Percentiles rank a stretch among this genome's conserved stretches.
Evolutionary conservation across 2,888 invertebrate species (phyloP).

Genomic region (Amiota mariae): DNA sequence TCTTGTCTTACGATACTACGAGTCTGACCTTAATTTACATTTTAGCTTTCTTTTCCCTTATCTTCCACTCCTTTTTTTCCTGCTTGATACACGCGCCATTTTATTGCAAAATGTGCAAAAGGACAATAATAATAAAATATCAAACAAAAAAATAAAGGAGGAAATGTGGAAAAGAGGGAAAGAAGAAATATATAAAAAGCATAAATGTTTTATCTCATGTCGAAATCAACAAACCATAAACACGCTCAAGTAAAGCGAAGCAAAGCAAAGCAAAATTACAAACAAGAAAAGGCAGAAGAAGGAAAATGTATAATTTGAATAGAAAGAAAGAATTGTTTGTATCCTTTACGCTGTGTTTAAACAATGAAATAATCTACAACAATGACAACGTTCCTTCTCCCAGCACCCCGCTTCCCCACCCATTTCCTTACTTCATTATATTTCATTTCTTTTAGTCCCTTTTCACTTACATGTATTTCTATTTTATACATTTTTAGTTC

Average conservation of each 20-base stretch:
- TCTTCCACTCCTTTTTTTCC: background rate
- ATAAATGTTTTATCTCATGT: slow-evolving; percentile 56
- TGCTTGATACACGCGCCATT: too few species aligned
- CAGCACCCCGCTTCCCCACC: too few species aligned
- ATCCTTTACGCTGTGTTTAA: too few species aligned
- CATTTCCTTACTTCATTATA: too few species aligned
- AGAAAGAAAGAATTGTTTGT: background rate
- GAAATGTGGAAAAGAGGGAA: slow-evolving; percentile 26
- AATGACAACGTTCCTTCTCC: too few species aligned
- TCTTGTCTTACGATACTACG: background rate
- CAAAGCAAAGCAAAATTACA: slow-evolving; percentile 11
- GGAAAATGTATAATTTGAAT: slow-evolving; percentile 20
- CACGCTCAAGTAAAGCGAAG: slow-evolving; percentile 46
- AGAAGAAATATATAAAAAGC: slow-evolving; percentile 32
- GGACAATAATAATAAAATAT: slow-evolving; percentile 21
- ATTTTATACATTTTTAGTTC: slow-evolving; percentile 22
- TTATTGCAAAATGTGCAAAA: background rate
- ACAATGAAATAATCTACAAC: too few species aligned
- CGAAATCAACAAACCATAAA: slow-evolving; percentile 61
- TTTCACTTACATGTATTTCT: background rate
- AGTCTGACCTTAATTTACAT: slow-evolving; percentile 4
- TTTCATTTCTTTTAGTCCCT: background rate
- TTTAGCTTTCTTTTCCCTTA: background rate
- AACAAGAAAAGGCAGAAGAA: slow-evolving; percentile 23
- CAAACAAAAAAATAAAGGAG: slow-evolving; percentile 23